Base-by-base conservation (phyloP, 1,140 invertebrate genomes). In the Bombus polaris region DNA sequence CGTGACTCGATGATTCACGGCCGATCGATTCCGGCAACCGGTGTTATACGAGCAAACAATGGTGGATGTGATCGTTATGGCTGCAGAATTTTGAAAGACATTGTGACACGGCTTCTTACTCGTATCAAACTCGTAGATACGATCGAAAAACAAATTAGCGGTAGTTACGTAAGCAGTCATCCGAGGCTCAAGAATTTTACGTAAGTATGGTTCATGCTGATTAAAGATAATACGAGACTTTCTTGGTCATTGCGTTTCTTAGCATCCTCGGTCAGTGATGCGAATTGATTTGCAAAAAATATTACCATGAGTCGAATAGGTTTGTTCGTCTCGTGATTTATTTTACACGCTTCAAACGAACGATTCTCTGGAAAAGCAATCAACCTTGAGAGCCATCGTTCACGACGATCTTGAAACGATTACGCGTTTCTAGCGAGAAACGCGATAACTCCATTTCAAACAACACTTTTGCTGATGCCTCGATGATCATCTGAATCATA, bases 161-260 rank as follows among this genome's bases (percentile, higher is more conserved):
- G 28, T 28, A 18, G 57, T 87, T 87, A 71, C 18, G 57, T 72
- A 87, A 87, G 22, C 39, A 25, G 22, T n/a, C 22, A 39, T 28
- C 57, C 25, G 28, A 2, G 18, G n/a, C n/a, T 72, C 8, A 3
- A 15, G 68, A 73, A 78, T 66, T 87, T 87, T 87, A 87, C 68
- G 81, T 84, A 87, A 87, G 57, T 73, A 35, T 22, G 32, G 18
- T 42, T 39, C 22, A 37, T 15, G 39, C 22, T 9, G 57, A 72
- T 66, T 47, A 32, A 8, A 22, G 83, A 62, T 73, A 78, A 83
- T 59, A 25, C 53, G 25, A n/a, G 22, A 72, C 37, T 10, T 70
- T 65, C 57, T 28, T 18, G 76, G 35, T 22, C 66, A 22, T 13
- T 4, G 28, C 13, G 66, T 59, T 35, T 37, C 22, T 53, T n/a